Base-by-base conservation (phyloP, 2,888 invertebrate genomes). In the Drosophila ezoana region DNA sequence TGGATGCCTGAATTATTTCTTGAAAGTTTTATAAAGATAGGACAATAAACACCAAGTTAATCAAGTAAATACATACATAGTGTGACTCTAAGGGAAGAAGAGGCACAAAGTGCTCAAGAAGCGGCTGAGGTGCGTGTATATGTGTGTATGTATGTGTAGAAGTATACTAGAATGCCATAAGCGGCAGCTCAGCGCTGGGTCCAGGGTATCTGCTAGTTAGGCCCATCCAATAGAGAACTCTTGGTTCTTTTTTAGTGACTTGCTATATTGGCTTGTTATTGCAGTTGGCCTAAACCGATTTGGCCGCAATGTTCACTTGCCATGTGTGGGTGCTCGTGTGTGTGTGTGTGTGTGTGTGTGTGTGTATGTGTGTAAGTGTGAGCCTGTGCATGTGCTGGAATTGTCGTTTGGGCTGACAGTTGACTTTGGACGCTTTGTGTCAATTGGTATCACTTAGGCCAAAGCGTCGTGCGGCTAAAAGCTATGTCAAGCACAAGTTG, bases 231-330 rank as follows among this genome's bases (percentile, higher is more conserved):
- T 35, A 13, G 13, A 35, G 35, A 10, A 13, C 4, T 35, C 35
- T 11, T 35, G 1, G 11, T 35, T 35, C 1, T 35, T 35, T 35
- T 40, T 40, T 40, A 20, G 44, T 28, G 18, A 49, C 44, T 58
- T 53, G 57, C 59, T 35, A 53, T 38, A 35, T 56, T 45, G 54
- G 62, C 38, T 43, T 71, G 76, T 75, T 82, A 81, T 75, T 67
- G 64, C 76, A 79, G 76, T 68, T 85, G 79, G 76, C 66, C 64
- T 64, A 79, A 85, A 82, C 79, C 82, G 82, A 85, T 82, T 81
- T 85, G 71, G 70, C 61, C 62, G 67, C 74, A 40, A 23, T 47
- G 49, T 40, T 47, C 28, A 38, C 63, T 20, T 37, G n/a, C 32
- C 16, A 32, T 65, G 47, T 40, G 28, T 45, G 9, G 41, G 57